Percentiles rank a stretch among this genome's conserved stretches.
phyloP scores from a whole-genome alignment of 2,888 invertebrate species.

The Amiota minor region DNA sequence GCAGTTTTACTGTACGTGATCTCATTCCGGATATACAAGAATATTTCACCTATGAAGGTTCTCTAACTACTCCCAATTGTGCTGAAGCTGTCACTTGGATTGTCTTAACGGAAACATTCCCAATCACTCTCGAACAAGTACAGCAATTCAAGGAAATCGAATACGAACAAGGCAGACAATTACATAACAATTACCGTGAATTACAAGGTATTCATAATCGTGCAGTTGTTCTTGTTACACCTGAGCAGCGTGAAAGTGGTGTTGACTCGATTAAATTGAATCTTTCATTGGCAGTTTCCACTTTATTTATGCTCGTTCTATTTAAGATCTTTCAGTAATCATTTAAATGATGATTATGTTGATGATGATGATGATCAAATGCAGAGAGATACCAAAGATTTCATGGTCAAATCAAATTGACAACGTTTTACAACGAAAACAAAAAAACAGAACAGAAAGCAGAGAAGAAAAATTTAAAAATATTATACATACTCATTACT shows the following conservation, averaged over 20 bases:
- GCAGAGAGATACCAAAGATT: constrained; percentile 51
- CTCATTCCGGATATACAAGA: constrained; percentile 77
- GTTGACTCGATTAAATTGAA: constrained; percentile 25
- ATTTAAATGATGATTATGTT: not conserved
- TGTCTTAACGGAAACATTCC: constrained; percentile 76
- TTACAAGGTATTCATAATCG: constrained; percentile 66
- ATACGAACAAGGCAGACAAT: constrained; percentile 63
- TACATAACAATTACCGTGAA: constrained; percentile 74
- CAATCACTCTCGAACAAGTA: constrained; percentile 75
- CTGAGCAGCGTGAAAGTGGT: constrained; percentile 15
- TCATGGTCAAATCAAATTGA: constrained; percentile 21
- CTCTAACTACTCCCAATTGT: constrained; percentile 83
- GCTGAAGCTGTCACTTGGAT: constrained; percentile 85
- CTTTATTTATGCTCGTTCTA: constrained; percentile 43
- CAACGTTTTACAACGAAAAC: constrained; percentile 43
- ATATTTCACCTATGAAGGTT: constrained; percentile 80
- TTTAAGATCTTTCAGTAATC: constrained; percentile 45
- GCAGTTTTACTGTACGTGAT: constrained; percentile 60
- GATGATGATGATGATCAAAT: not conserved
- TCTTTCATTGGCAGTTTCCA: constrained; percentile 37
- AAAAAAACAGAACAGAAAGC: not conserved
- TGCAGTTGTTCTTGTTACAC: constrained; percentile 59
- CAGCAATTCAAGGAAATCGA: constrained; percentile 72
- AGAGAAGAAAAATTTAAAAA: not conserved
- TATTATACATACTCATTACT: not conserved